Evolutionary conservation across 37 sponge, comb jelly and placozoan species (phyloP), one percentile per base, ranked within the genome.

Genomic region (Diacarnus erythraeanus): DNA sequence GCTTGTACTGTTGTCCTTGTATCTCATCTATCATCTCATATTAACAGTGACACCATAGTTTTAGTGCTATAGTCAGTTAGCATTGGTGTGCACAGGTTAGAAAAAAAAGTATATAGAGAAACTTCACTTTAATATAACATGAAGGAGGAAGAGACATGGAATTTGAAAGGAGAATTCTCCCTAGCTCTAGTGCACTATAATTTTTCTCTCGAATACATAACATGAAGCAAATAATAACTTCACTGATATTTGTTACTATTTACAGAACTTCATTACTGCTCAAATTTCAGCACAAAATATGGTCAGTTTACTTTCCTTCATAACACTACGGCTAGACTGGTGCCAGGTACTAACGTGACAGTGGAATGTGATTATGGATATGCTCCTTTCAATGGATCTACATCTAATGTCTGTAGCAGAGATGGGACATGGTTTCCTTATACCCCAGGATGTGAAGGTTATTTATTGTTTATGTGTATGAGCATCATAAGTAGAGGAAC

Each of bases 351-450:
- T 21, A 35, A 27, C 23, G 74, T 78, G 34, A 71, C 5, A 27
- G 42, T 76, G 37, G 4, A 72, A n/a, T 85, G 86, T 29, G 43
- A 71, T 25, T 1, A 59, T 25, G 79, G 79, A 22, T 85, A 72
- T 35, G 64, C 30, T 38, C 79, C 79, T 34, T 17, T 31, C 2
- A 39, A 25, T 25, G 66, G 74, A 4, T 35, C 10, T 44, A 27
- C 71, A 12, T 2, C 38, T 39, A 36, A 76, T 23, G 30, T 20
- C 21, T 84, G 85, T 58, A 33, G 29, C 37, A 40, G 23, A 9
- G 1, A 39, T 36, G 85, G 85, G 0, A 37, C 72, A 0, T 84
- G 85, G 85, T 5, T 60, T 21, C 85, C 84, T 23, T 22, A 74
- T 25, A 31, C 38, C 23, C 84, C 84, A 3, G 41, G 27, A n/a